Evolutionary conservation across 64 coral and sea anemone genomes (phyloP).

Genomic region (Montipora efflorescens): DNA sequence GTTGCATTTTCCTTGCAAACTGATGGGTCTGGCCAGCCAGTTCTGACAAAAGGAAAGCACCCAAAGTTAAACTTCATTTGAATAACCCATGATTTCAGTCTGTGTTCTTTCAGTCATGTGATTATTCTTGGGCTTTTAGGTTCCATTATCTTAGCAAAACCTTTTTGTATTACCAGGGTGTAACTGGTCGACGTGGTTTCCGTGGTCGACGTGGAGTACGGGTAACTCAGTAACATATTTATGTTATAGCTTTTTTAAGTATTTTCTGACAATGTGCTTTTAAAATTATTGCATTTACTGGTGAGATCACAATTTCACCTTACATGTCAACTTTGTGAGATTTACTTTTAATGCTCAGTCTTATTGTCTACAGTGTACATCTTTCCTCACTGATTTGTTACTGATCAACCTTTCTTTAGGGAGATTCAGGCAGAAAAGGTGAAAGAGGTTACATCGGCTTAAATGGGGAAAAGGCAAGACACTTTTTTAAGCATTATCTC

Average conservation of each 20-base stretch:
- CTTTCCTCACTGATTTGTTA: background rate
- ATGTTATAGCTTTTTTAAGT: background rate
- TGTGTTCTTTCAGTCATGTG: background rate
- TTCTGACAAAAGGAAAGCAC: too few species aligned
- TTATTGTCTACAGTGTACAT: background rate
- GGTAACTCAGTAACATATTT: background rate
- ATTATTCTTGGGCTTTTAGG: background rate
- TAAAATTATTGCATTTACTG: too few species aligned
- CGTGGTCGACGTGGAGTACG: conserved; percentile 16
- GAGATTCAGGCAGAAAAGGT: conserved; percentile 58
- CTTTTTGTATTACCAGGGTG: conserved; percentile 2
- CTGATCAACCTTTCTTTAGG: conserved; percentile 14
- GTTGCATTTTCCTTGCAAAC: too few species aligned
- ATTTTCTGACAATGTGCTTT: too few species aligned
- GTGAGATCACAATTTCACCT: background rate
- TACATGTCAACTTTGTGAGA: background rate
- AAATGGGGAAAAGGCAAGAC: conserved; percentile 65
- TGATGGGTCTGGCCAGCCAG: too few species aligned
- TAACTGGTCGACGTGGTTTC: conserved; percentile 34
- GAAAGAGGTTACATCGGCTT: conserved; percentile 38
- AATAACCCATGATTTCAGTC: background rate
- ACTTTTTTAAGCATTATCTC: background rate
- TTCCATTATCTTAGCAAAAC: background rate
- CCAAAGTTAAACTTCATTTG: too few species aligned
- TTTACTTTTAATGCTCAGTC: background rate